Evolutionary conservation across 1,140 invertebrate species (phyloP).

Genomic region (Spodoptera litura): DNA sequence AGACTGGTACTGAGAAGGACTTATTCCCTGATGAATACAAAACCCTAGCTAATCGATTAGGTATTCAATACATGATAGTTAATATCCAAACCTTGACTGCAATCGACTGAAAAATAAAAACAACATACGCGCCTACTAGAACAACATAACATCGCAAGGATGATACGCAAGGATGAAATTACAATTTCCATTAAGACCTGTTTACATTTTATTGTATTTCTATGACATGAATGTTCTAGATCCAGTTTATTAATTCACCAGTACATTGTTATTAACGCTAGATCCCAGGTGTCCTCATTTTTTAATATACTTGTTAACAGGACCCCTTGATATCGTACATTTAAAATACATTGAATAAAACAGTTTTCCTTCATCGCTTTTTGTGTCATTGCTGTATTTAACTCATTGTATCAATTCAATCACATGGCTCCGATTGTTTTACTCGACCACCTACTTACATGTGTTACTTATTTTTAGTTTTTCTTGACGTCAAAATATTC

Average conservation of each 20-base stretch:
- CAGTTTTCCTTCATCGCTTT: constrained; percentile 24
- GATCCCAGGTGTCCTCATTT: constrained; percentile 24
- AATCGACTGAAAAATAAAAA: constrained; percentile 59
- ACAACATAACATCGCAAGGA: constrained; percentile 48
- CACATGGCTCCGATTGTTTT: neutral
- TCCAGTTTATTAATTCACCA: constrained; percentile 51
- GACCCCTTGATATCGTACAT: constrained; percentile 19
- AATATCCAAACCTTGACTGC: constrained; percentile 72
- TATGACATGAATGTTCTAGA: constrained; percentile 55
- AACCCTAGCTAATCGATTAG: constrained; percentile 42
- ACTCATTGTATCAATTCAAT: constrained; percentile 28
- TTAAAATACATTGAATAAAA: constrained; percentile 29
- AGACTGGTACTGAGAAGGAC: constrained; percentile 31
- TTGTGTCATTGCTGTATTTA: constrained; percentile 19
- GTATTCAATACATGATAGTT: constrained; percentile 60
- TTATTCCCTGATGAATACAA: constrained; percentile 57
- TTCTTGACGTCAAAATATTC: neutral
- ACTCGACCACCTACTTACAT: neutral
- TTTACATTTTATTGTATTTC: constrained; percentile 66
- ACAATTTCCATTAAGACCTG: constrained; percentile 67
- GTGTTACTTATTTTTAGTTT: neutral
- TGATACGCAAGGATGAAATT: constrained; percentile 68
- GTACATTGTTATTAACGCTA: constrained; percentile 5
- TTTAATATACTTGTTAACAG: constrained; percentile 26
- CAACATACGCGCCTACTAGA: constrained; percentile 43